Percentiles rank a stretch among this genome's conserved stretches.
phyloP scores from a whole-genome alignment of 2,113 vertebrate genomes.

The Callocephalon fimbriatum region DNA sequence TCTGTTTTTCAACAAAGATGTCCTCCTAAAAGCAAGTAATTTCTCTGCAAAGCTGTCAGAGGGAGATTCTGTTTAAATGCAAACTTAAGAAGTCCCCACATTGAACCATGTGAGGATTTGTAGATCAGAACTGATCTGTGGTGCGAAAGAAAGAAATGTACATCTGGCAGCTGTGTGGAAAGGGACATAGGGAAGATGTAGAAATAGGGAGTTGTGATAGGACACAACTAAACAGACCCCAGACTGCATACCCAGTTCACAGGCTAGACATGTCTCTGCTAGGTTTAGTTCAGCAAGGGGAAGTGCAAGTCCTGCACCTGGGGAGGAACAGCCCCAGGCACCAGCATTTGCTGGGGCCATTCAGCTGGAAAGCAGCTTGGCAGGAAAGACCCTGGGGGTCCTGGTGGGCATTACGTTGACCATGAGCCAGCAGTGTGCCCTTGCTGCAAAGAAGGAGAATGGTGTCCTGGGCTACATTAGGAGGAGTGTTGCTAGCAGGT shows the following conservation, averaged over 20 bases:
- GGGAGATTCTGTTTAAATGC: background rate
- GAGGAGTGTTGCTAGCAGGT: background rate
- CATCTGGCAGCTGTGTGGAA: background rate
- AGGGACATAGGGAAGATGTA: background rate
- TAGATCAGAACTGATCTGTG: background rate
- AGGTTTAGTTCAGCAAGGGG: background rate
- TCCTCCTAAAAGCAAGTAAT: background rate
- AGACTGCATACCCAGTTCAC: background rate
- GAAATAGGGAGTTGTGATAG: background rate
- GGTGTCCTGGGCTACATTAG: background rate
- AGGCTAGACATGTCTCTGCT: fast-evolving
- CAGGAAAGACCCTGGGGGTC: background rate
- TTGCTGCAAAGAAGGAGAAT: background rate
- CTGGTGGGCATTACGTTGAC: background rate
- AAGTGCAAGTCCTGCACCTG: background rate
- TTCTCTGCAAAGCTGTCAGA: background rate
- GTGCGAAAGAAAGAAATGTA: background rate
- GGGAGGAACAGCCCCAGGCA: background rate
- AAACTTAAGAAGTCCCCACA: background rate
- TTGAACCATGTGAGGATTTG: background rate
- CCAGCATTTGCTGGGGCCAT: fast-evolving
- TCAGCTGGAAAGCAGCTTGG: background rate
- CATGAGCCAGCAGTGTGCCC: background rate
- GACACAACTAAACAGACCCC: background rate
- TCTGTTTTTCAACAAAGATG: background rate